Evolutionary conservation across 2,888 invertebrate genomes (phyloP), one percentile per base, ranked within the genome.

Genomic region (Lasioglossum pauxillum): DNA sequence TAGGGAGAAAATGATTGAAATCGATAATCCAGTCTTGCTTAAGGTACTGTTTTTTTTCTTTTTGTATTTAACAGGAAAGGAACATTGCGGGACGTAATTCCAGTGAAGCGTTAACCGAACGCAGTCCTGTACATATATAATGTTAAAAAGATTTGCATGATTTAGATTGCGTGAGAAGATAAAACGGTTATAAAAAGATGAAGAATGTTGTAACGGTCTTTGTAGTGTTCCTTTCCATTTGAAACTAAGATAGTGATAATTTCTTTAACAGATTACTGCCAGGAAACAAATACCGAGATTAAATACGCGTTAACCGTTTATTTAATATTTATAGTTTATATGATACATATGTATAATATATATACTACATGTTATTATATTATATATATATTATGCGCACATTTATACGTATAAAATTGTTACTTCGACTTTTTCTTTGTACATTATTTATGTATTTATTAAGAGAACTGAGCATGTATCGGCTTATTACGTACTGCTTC

Each of bases 381-480:
- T 75, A 31, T 88, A 86, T 87, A 86, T 87, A 69, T 57, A 80
- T 84, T 86, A 86, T 73, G 72, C 75, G 86, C 72, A 75, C 78
- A 75, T 86, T 86, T 80, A 46, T 46, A 75, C 49, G 46, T 72
- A 57, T 64, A 73, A 83, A 60, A 90, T 88, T 90, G 89, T 90
- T 89, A 91, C 60, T 83, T 90, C 82, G 82, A 87, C 85, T 86
- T 71, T 80, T 78, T 67, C 77, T 84, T 81, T 87, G 90, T 90
- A 91, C 79, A 91, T 92, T 90, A 91, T 88, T 90, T 92, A 87
- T 88, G 44, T 44, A 91, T 90, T 91, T 93, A 92, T 88, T 91
- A 92, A 89, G 89, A 85, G 86, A 89, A 90, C 87, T 82, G 85
- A 90, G 80, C 85, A 89, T 91, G 84, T 91, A 91, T 89, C 85